These are phyloP conservation scores for Eupithecia insigniata DNA, from an alignment of 2,888 invertebrate genomes.

Conservation along the genomic window DNA sequence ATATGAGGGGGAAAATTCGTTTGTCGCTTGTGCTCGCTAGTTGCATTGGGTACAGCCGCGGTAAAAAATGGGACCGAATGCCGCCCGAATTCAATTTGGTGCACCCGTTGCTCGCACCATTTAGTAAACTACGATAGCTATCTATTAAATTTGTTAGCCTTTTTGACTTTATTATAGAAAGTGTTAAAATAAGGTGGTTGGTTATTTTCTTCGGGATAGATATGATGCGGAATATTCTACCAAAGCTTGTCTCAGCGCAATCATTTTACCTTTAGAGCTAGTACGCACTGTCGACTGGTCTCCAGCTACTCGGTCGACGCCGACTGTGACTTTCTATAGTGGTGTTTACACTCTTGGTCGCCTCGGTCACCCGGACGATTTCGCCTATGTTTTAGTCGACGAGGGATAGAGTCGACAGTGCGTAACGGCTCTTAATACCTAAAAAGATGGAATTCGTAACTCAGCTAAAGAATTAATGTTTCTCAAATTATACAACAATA, in stretches of 20 bases:
- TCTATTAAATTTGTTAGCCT: constrained; percentile 5
- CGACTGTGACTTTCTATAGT: too few relatives aligned
- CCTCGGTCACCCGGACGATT: too few relatives aligned
- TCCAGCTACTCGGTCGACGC: too few relatives aligned
- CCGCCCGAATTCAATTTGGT: constrained; percentile 49
- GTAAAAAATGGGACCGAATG: constrained; percentile 48
- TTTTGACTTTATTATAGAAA: not conserved
- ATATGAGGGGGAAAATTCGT: constrained; percentile 48
- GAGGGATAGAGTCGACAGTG: too few relatives aligned
- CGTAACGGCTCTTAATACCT: too few relatives aligned
- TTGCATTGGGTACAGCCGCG: constrained; percentile 30
- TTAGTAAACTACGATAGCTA: constrained; percentile 30
- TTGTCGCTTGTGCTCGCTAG: constrained; percentile 38
- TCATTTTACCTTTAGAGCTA: too few relatives aligned
- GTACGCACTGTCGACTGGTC: too few relatives aligned
- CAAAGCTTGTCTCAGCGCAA: not conserved
- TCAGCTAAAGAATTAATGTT: not conserved
- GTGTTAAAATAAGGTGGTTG: not conserved
- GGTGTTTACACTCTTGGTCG: too few relatives aligned
- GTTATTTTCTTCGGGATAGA: not conserved
- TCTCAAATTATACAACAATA: not conserved
- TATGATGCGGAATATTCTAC: not conserved
- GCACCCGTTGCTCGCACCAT: constrained; percentile 49
- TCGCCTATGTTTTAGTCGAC: too few relatives aligned
- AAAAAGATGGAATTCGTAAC: not conserved